A percentile compares a stretch with the other conserved stretches of the same genome.
Conservation (phyloP, 2,888 invertebrate species). For the Pseudococcus viburni region DNA sequence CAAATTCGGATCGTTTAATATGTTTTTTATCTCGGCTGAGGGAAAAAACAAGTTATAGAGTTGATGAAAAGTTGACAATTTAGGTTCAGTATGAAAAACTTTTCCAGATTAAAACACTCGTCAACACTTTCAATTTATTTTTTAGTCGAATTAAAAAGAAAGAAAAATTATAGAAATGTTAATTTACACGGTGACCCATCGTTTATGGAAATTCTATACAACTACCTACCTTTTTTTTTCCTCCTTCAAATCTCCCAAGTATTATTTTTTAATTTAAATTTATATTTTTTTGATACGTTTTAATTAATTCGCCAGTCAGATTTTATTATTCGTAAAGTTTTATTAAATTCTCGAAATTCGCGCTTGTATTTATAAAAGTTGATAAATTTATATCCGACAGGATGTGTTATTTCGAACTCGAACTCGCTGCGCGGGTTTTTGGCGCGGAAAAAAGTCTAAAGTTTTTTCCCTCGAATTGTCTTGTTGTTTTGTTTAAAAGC, state of each 20-base stretch:
- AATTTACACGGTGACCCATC: slow-evolving; percentile 39
- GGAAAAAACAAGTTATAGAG: too few species aligned
- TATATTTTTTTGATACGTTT: slow-evolving; percentile 56
- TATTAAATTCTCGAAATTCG: slow-evolving; percentile 42
- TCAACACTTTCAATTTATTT: slow-evolving; percentile 15
- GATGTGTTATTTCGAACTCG: slow-evolving; percentile 23
- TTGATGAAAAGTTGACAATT: background rate
- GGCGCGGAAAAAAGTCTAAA: slow-evolving; percentile 2
- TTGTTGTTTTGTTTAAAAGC: background rate
- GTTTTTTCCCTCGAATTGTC: slow-evolving; percentile 16
- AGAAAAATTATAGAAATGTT: slow-evolving; percentile 34
- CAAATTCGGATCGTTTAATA: background rate
- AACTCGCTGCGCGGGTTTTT: background rate
- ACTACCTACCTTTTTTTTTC: background rate
- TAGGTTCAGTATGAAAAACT: background rate
- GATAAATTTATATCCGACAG: slow-evolving; percentile 22
- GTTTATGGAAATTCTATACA: slow-evolving; percentile 37
- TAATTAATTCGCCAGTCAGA: slow-evolving; percentile 18
- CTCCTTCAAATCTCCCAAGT: slow-evolving; percentile 17
- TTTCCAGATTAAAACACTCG: background rate
- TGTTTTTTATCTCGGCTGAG: too few species aligned
- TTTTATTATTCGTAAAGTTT: slow-evolving; percentile 26
- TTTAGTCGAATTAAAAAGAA: slow-evolving; percentile 7
- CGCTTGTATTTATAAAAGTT: slow-evolving; percentile 17
- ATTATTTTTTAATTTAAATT: slow-evolving; percentile 57